Evolutionary conservation across 1,140 invertebrate genomes (phyloP), one percentile per base, ranked within the genome.

Genomic region (Fopius arisanus): DNA sequence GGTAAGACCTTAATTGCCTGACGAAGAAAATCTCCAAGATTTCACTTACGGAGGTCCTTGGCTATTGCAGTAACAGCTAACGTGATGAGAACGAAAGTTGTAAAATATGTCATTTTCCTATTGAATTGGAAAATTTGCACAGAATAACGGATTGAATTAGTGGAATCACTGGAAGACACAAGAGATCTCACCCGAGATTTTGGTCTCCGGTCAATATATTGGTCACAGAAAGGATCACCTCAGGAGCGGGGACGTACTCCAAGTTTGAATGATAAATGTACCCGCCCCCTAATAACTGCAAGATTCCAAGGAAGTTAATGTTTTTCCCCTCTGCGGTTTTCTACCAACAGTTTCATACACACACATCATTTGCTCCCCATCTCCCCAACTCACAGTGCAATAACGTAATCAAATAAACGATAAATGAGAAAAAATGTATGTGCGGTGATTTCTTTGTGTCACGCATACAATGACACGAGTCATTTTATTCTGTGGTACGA

Each of bases 331-430:
- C 23, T 23, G 1, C 48, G 6, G 9, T 28, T 26, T 59, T 59
- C 54, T 26, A 5, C 9, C 54, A 14, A 26, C 43, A 48, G 9
- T 48, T 48, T 16, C 43, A 48, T 37, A 12, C 43, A 48, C 2
- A 48, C 14, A 12, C 43, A 48, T 48, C 16, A 48, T 48, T 59
- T 59, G 21, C 10, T 59, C 54, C 2, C 19, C 23, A 12, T 14
- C 23, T 6, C 9, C 19, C 7, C 21, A 10, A 19, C 54, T 26
- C 4, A 10, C 23, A 7, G 19, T 59, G 54, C 21, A 28, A 28
- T 26, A 59, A 59, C 54, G 54, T 59, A 59, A 59, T 14, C 54
- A 59, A 59, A 59, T 59, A 28, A 59, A 26, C 54, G 9, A 48
- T 14, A 19, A 21, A 59, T 23, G 54, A 59, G 54, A 59, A 59